Conservation (phyloP, 2,113 vertebrate genomes). For the Seriola quinqueradiata region DNA sequence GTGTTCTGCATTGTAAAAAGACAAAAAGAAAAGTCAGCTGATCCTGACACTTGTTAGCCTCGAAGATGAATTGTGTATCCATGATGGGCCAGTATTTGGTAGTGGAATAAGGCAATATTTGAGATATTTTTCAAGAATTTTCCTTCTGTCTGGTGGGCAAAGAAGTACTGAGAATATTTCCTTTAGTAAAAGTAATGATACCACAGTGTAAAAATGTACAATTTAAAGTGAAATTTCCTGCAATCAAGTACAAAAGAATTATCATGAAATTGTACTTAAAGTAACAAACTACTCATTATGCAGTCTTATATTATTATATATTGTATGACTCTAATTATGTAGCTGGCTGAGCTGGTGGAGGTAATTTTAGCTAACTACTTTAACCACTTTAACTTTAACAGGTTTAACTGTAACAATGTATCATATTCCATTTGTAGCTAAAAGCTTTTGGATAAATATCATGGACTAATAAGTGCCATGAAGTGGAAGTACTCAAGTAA, state of each 20-base stretch:
- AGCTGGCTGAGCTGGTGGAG: too few species aligned
- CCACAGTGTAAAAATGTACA: too few species aligned
- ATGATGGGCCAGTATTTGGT: neutral
- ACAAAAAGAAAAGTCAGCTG: neutral
- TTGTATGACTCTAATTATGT: neutral
- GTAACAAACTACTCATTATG: neutral
- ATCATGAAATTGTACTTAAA: neutral
- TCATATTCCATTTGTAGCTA: too few species aligned
- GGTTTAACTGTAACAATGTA: neutral
- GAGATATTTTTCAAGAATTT: too few species aligned
- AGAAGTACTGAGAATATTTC: too few species aligned
- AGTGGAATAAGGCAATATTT: neutral
- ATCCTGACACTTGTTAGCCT: neutral
- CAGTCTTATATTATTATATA: neutral
- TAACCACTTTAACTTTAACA: too few species aligned
- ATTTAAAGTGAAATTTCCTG: too few species aligned
- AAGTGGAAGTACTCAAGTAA: neutral
- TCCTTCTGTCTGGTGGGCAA: too few species aligned
- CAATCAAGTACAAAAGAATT: neutral
- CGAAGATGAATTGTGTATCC: neutral
- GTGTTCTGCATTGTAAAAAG: constrained; percentile 76
- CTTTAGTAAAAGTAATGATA: too few species aligned
- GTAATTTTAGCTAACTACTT: too few species aligned
- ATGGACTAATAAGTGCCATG: too few species aligned
- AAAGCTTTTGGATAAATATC: neutral